Evolutionary conservation across 2,888 invertebrate species (phyloP).

Genomic region (Pelosia muscerda): DNA sequence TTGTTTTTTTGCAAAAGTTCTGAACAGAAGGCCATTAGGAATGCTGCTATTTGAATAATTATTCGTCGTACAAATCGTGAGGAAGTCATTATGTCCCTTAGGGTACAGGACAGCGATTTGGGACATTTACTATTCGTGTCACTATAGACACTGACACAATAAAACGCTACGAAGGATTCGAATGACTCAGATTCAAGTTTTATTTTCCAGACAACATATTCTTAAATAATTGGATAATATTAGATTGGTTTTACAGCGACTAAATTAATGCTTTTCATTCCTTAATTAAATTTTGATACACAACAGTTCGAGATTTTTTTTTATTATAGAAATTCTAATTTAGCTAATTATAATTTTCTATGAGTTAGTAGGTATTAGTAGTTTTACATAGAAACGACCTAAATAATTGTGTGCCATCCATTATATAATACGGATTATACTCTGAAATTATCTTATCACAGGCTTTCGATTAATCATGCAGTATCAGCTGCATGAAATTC

Average conservation of each 20-base stretch:
- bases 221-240: slow-evolving; percentile 20
- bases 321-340: not conserved
- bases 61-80: slow-evolving; percentile 28
- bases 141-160: slow-evolving; percentile 58
- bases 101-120: slow-evolving; percentile 33
- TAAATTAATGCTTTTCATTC: not conserved
- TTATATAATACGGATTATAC: slow-evolving; percentile 16
- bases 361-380: not conserved
- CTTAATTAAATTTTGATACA: not conserved
- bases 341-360: not conserved
- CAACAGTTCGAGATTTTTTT: not conserved
- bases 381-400: not conserved
- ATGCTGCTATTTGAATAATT: slow-evolving; percentile 41
- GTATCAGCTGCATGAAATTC: not conserved
- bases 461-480: slow-evolving; percentile 15
- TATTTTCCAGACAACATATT: slow-evolving; percentile 20
- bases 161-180: slow-evolving; percentile 43
- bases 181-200: slow-evolving; percentile 47
- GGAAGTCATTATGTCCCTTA: slow-evolving; percentile 37
- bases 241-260: not conserved
- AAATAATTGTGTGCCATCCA: slow-evolving; percentile 2
- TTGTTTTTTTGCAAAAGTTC: slow-evolving; percentile 41
- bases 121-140: slow-evolving; percentile 36
- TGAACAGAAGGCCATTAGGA: slow-evolving; percentile 30
- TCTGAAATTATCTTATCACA: slow-evolving; percentile 24